Percentiles rank a stretch among this genome's conserved stretches.
Evolutionary conservation across 2,797 vertebrate species (phyloP).

Genomic region (Onychomys leucogaster): DNA sequence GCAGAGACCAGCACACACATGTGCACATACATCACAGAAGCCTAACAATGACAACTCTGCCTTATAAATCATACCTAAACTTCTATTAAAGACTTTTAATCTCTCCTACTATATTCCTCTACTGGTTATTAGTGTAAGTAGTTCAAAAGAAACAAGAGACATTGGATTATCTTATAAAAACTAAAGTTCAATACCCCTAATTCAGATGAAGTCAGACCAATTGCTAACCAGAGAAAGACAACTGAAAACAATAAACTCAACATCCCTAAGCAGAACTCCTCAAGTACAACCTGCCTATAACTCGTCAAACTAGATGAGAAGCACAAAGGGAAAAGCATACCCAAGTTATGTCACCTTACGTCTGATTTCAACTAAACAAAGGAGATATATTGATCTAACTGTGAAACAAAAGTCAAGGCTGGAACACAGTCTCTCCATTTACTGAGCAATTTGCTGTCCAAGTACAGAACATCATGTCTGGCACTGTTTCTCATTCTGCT

Average conservation of each 20-base stretch:
- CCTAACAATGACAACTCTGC: neutral
- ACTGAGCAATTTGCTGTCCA: conserved; percentile 13
- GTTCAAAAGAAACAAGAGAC: conserved; percentile 27
- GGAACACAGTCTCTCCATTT: conserved; percentile 9
- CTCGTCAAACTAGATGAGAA: neutral
- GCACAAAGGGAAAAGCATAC: conserved; percentile 22
- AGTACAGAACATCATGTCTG: conserved; percentile 10
- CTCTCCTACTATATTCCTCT: conserved; percentile 1
- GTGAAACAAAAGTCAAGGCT: conserved; percentile 17
- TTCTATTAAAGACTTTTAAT: conserved; percentile 1
- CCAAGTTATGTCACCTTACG: neutral
- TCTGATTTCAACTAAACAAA: conserved; percentile 37
- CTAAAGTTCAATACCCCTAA: conserved; percentile 34
- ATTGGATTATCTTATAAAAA: conserved; percentile 23
- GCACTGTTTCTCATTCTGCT: neutral
- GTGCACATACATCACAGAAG: neutral
- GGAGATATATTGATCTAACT: neutral
- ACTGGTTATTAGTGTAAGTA: neutral
- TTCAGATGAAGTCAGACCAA: neutral
- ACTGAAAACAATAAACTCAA: neutral
- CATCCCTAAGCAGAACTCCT: neutral
- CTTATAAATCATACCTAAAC: neutral
- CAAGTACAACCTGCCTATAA: neutral
- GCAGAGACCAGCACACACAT: neutral
- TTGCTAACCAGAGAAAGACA: neutral